These are phyloP conservation scores for Philaethria dido DNA, from an alignment of 2,888 invertebrate species.

Conservation along the genomic window DNA sequence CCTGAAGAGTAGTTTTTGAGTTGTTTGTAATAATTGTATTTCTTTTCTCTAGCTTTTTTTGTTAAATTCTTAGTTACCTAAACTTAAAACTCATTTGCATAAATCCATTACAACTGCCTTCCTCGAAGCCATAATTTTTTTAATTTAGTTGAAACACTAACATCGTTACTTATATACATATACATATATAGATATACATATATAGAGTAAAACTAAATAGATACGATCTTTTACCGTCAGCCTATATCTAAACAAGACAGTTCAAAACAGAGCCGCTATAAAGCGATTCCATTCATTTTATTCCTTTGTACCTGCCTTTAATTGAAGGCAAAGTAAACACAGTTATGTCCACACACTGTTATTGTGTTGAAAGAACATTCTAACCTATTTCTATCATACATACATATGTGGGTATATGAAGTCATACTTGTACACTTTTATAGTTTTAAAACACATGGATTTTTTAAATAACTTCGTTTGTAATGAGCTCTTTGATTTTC, in stretches of 20 bases:
- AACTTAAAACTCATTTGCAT: too few species aligned
- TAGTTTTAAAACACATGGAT: too few species aligned
- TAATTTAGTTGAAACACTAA: background rate
- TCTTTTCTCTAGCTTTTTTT: too few species aligned
- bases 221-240: background rate
- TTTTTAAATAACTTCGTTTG: too few species aligned
- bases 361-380: constrained; percentile 20
- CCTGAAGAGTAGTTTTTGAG: too few species aligned
- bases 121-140: background rate
- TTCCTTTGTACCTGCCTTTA: constrained; percentile 25
- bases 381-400: background rate
- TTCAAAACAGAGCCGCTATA: background rate
- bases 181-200: too few species aligned
- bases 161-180: too few species aligned
- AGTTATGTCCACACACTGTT: constrained; percentile 1
- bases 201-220: background rate
- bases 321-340: constrained; percentile 25
- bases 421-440: too few species aligned
- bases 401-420: too few species aligned
- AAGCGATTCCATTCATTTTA: constrained; percentile 22
- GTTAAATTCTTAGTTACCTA: too few species aligned
- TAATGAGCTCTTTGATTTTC: too few species aligned
- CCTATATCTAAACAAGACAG: background rate
- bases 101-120: background rate
- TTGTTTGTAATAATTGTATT: too few species aligned